Conservation (phyloP, 1,140 invertebrate species). For the Drosophila insularis region DNA sequence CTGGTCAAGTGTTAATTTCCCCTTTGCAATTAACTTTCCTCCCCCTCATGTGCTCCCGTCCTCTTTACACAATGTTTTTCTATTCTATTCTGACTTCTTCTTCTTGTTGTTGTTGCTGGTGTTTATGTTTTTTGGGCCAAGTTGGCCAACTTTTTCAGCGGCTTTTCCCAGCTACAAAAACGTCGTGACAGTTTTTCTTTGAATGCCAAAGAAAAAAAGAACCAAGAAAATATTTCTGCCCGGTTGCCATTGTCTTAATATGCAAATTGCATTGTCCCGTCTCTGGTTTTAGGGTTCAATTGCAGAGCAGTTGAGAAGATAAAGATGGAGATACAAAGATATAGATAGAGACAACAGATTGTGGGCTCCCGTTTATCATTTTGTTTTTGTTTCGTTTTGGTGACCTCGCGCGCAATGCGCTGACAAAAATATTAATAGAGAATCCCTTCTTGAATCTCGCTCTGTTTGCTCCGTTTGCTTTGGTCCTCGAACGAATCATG, state of each 20-base stretch:
- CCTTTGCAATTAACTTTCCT: slow-evolving; percentile 59
- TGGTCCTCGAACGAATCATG: slow-evolving; percentile 48
- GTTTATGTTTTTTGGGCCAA: background rate
- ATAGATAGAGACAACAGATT: slow-evolving; percentile 41
- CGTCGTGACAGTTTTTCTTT: slow-evolving; percentile 10
- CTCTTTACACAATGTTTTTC: background rate
- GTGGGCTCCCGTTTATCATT: slow-evolving; percentile 48
- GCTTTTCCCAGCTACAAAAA: background rate
- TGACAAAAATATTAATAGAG: slow-evolving; percentile 61
- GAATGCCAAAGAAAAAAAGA: slow-evolving; percentile 18
- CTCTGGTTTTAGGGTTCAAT: slow-evolving; percentile 34
- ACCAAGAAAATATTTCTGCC: slow-evolving; percentile 10
- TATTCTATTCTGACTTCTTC: background rate
- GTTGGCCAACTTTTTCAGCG: background rate
- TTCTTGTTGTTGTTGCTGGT: background rate
- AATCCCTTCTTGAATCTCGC: slow-evolving; percentile 16
- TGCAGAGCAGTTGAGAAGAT: slow-evolving; percentile 25
- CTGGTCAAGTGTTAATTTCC: slow-evolving; percentile 67
- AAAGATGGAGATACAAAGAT: slow-evolving; percentile 16
- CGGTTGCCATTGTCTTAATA: slow-evolving; percentile 65
- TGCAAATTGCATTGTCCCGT: slow-evolving; percentile 70
- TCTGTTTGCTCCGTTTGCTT: background rate
- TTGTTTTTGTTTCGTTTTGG: background rate
- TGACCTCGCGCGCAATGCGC: slow-evolving; percentile 57
- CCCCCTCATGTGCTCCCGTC: background rate